Evolutionary conservation across 2,888 invertebrate genomes (phyloP).

Genomic region (Plagiodera versicolora): DNA sequence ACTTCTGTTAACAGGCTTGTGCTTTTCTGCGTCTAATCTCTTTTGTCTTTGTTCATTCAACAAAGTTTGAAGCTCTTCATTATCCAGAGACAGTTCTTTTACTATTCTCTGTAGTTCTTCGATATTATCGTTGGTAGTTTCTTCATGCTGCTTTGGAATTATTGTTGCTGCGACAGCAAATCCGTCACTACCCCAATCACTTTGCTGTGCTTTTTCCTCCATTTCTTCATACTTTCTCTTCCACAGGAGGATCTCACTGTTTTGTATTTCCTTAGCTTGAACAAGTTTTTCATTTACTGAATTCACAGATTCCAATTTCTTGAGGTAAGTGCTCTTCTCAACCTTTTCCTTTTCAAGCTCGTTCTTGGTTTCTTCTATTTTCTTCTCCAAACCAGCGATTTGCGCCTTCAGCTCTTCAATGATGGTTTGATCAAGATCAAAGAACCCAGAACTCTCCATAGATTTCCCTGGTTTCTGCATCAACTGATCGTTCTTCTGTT

Average conservation of each 20-base stretch:
- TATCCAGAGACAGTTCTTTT: conserved; percentile 63
- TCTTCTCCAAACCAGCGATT: conserved; percentile 66
- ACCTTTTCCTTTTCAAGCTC: conserved; percentile 63
- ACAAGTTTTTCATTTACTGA: conserved; percentile 75
- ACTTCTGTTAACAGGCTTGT: conserved; percentile 39
- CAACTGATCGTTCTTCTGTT: conserved; percentile 66
- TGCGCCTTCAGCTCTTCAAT: conserved; percentile 79
- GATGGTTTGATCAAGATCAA: conserved; percentile 74
- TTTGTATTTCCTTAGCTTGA: conserved; percentile 81
- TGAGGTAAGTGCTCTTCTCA: conserved; percentile 70
- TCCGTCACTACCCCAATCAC: conserved; percentile 57
- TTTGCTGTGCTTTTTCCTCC: conserved; percentile 64
- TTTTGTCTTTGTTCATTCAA: conserved; percentile 59
- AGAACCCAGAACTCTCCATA: conserved; percentile 47
- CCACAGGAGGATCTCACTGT: conserved; percentile 73
- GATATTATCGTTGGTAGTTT: conserved; percentile 43
- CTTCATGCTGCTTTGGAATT: conserved; percentile 22
- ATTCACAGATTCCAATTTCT: conserved; percentile 73
- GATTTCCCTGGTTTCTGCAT: conserved; percentile 14
- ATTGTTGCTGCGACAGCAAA: conserved; percentile 25
- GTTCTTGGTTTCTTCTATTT: conserved; percentile 61
- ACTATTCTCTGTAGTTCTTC: conserved; percentile 59
- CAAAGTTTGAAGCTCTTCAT: conserved; percentile 62
- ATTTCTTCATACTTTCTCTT: conserved; percentile 73
- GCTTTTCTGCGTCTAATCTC: conserved; percentile 46